Evolutionary conservation across 2,888 invertebrate genomes (phyloP).

Genomic region (Patella ulyssiponensis): DNA sequence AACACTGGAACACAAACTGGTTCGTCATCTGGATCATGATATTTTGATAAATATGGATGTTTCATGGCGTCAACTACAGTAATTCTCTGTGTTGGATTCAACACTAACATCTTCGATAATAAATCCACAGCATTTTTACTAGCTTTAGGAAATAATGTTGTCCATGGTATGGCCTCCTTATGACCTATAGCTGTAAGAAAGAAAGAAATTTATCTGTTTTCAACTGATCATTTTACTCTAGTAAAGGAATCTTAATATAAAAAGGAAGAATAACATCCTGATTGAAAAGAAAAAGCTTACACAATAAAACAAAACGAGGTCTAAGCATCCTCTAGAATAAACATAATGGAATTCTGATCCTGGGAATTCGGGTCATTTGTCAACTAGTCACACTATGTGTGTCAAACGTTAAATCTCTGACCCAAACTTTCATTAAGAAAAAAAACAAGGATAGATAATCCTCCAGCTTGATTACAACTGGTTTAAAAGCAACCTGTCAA

Average conservation of each 20-base stretch:
- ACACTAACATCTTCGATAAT: constrained; percentile 66
- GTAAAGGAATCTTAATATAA: no score
- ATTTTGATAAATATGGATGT: constrained; percentile 72
- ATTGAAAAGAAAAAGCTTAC: constrained; percentile 6
- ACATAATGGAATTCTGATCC: no score
- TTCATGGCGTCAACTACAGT: constrained; percentile 72
- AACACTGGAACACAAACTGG: constrained; percentile 70
- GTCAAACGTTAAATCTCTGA: no score
- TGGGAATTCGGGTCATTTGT: no score
- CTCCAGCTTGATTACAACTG: no score
- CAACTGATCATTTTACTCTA: no score
- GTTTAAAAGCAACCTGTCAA: no score
- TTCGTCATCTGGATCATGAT: constrained; percentile 73
- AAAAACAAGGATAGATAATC: no score
- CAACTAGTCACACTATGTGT: no score
- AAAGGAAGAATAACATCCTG: constrained; percentile 23
- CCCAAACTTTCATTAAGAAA: no score
- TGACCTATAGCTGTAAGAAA: constrained; percentile 50
- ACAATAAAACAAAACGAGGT: background rate
- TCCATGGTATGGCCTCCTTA: constrained; percentile 66
- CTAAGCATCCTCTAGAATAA: no score
- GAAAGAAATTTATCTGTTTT: background rate
- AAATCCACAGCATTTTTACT: constrained; percentile 70
- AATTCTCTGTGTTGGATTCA: constrained; percentile 72
- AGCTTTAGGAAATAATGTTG: constrained; percentile 71